Evolutionary conservation across 1,140 invertebrate genomes (phyloP).

Genomic region (Bombus picipes): DNA sequence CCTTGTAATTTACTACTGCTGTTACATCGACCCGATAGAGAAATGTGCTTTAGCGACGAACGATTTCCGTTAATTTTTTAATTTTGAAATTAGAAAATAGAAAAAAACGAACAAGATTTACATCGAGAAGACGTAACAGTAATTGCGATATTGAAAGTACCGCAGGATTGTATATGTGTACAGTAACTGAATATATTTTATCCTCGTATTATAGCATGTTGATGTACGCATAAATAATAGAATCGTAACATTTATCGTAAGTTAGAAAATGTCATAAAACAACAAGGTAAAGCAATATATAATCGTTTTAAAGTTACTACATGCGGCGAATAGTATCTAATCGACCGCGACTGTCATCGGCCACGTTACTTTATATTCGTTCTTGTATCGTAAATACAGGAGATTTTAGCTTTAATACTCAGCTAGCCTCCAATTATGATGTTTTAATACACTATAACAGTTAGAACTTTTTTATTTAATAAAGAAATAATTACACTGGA

Average conservation of each 20-base stretch:
- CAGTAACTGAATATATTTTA: conserved; percentile 6
- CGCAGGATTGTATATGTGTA: too few relatives aligned
- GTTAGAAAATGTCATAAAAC: conserved; percentile 16
- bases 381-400: conserved; percentile 27
- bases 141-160: background rate
- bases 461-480: conserved; percentile 1
- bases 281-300: conserved; percentile 28
- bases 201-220: background rate
- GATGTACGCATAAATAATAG: conserved; percentile 35
- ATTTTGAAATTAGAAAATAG: too few relatives aligned
- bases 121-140: too few relatives aligned
- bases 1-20: conserved; percentile 41
- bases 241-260: conserved; percentile 41
- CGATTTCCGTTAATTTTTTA: too few relatives aligned
- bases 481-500: background rate
- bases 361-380: conserved; percentile 34
- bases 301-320: background rate
- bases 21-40: background rate
- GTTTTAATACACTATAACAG: conserved; percentile 24
- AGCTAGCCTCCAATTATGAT: conserved; percentile 1
- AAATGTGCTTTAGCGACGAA: too few relatives aligned
- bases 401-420: conserved; percentile 14
- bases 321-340: conserved; percentile 5
- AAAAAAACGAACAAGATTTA: too few relatives aligned
- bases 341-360: conserved; percentile 26